Percentiles rank a stretch among this genome's conserved stretches.
Conservation (phyloP, 2,888 invertebrate genomes). For the Iphiclides podalirius region DNA sequence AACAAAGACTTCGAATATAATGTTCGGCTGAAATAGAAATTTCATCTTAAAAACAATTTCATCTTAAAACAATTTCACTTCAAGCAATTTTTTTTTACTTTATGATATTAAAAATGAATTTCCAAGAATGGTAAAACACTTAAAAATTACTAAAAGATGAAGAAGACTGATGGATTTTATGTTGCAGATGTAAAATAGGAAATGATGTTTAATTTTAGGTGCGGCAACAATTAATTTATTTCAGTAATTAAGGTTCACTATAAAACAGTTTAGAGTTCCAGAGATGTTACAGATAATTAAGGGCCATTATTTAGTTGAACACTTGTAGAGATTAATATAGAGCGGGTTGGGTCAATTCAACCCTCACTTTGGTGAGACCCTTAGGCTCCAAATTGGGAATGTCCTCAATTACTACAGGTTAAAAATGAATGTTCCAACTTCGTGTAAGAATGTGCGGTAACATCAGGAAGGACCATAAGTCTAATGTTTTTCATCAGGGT, state of each 20-base stretch:
- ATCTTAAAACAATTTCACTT: no score
- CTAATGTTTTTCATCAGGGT: no score
- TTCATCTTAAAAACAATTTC: no score
- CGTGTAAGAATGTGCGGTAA: conserved; percentile 16
- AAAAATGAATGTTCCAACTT: conserved; percentile 49
- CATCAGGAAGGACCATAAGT: no score
- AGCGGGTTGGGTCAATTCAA: conserved; percentile 42
- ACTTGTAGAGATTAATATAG: conserved; percentile 49
- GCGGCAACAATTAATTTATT: not conserved
- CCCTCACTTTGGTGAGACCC: conserved; percentile 41
- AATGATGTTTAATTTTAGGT: not conserved
- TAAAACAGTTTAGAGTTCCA: not conserved
- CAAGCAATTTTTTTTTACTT: no score
- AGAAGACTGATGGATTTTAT: no score
- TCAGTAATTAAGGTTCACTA: conserved; percentile 7
- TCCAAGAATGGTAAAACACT: no score
- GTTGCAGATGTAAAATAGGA: no score
- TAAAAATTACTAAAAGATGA: no score
- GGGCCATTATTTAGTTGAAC: conserved; percentile 30
- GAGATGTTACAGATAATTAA: conserved; percentile 28
- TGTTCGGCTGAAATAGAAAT: no score
- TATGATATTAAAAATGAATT: no score
- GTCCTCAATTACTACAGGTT: conserved; percentile 50
- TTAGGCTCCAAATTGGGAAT: conserved; percentile 46
- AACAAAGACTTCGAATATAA: no score